A percentile compares a stretch with the other conserved stretches of the same genome.
phyloP scores from a whole-genome alignment of 2,113 vertebrate genomes.

The Pseudopipra pipra region DNA sequence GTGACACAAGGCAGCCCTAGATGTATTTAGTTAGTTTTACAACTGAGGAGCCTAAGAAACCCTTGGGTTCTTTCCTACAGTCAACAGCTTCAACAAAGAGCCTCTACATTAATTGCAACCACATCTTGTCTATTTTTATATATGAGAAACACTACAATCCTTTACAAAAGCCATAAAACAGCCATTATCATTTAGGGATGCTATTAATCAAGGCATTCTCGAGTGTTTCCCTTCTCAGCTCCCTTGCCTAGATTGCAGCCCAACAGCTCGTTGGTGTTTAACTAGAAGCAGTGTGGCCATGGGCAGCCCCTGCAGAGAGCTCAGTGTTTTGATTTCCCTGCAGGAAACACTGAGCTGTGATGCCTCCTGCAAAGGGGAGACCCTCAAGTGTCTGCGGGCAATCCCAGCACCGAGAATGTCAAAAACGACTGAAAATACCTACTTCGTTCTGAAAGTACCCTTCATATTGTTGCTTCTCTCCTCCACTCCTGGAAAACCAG shows the following conservation, averaged over 20 bases:
- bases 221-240: background rate
- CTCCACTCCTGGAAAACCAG: background rate
- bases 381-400: background rate
- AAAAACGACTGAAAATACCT: background rate
- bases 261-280: background rate
- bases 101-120: conserved; percentile 36
- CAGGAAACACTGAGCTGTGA: background rate
- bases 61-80: conserved; percentile 19
- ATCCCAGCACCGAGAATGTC: background rate
- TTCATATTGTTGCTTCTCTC: background rate
- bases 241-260: background rate
- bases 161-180: conserved; percentile 29
- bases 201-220: conserved; percentile 35
- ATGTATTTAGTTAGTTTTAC: conserved; percentile 36
- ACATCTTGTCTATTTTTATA: conserved; percentile 29
- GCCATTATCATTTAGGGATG: conserved; percentile 43
- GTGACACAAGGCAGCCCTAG: background rate
- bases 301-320: background rate
- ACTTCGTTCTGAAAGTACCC: background rate
- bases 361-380: background rate
- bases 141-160: background rate
- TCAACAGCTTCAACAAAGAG: conserved; percentile 37
- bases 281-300: background rate
- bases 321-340: background rate
- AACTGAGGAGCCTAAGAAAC: background rate